Conservation (phyloP, 2,113 vertebrate genomes). For the Gallinago paraguaiae region DNA sequence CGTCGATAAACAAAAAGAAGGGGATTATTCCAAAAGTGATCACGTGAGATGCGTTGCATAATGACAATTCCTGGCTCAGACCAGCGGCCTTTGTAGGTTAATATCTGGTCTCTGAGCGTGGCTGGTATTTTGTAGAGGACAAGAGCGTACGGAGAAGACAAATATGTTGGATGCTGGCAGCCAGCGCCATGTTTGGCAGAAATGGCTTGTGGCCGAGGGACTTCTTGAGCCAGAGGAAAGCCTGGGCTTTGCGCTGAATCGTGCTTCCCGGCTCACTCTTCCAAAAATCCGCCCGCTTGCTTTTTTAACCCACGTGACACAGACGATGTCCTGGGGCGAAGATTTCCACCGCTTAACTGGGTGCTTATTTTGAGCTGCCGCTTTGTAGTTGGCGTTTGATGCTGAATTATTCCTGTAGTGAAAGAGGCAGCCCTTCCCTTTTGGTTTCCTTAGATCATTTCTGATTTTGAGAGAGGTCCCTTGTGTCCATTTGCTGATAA, state of each 20-base stretch:
- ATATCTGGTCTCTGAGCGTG: fast-evolving
- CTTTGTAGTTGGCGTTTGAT: not conserved
- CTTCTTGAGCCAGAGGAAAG: not conserved
- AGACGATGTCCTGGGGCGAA: not conserved
- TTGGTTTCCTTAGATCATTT: fast-evolving
- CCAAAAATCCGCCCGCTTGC: fast-evolving
- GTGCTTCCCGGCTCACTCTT: fast-evolving
- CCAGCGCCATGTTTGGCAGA: fast-evolving
- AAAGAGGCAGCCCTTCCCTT: not conserved
- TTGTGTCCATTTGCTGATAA: not conserved
- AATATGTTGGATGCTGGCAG: fast-evolving
- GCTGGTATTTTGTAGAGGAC: not conserved
- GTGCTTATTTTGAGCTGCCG: not conserved
- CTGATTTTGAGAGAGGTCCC: not conserved
- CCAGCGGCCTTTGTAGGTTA: fast-evolving
- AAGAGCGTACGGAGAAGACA: fast-evolving
- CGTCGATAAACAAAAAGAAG: not conserved
- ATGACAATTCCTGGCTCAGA: not conserved
- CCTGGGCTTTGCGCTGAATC: not conserved
- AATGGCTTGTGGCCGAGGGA: not conserved
- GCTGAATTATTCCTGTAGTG: not conserved
- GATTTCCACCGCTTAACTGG: not conserved
- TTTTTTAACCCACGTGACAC: not conserved
- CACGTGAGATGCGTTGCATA: fast-evolving
- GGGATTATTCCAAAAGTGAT: not conserved